Percentiles rank a stretch among this genome's conserved stretches.
phyloP scores from a whole-genome alignment of 2,888 invertebrate species.

The Daptonema setosum region DNA sequence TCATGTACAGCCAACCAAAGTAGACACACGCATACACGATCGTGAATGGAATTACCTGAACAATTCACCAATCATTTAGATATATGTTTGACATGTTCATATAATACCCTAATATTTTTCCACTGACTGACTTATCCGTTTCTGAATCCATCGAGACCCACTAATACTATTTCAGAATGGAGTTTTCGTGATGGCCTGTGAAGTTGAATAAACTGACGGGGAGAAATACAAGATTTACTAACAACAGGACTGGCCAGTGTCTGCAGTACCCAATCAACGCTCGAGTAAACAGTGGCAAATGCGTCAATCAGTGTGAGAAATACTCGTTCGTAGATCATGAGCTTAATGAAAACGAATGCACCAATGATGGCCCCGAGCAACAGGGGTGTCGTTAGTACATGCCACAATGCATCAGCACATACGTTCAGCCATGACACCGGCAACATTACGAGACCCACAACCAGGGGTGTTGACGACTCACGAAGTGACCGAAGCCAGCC shows the following conservation, averaged over 20 bases:
- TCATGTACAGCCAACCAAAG: constrained; percentile 21
- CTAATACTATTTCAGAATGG: too few species aligned
- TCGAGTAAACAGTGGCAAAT: too few species aligned
- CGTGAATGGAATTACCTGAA: constrained; percentile 17
- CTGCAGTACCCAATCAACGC: too few species aligned
- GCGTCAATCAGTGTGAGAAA: constrained; percentile 18
- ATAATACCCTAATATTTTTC: too few species aligned
- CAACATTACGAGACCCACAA: constrained; percentile 29
- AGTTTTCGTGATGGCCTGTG: too few species aligned
- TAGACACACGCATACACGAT: constrained; percentile 17
- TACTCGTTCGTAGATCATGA: constrained; percentile 19
- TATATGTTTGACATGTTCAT: too few species aligned
- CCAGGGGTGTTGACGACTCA: constrained; percentile 31
- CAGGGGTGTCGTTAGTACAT: constrained; percentile 9
- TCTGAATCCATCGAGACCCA: too few species aligned
- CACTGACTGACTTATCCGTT: too few species aligned
- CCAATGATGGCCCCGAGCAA: constrained; percentile 11
- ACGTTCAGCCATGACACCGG: constrained; percentile 41
- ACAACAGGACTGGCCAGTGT: too few species aligned
- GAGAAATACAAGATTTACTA: too few species aligned
- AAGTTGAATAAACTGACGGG: too few species aligned
- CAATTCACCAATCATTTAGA: too few species aligned
- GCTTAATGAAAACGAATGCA: constrained; percentile 18
- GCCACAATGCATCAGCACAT: constrained; percentile 14
- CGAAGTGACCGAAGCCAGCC: constrained; percentile 19